Evolutionary conservation across 1,140 invertebrate genomes (phyloP).

Genomic region (Camponotus floridanus): DNA sequence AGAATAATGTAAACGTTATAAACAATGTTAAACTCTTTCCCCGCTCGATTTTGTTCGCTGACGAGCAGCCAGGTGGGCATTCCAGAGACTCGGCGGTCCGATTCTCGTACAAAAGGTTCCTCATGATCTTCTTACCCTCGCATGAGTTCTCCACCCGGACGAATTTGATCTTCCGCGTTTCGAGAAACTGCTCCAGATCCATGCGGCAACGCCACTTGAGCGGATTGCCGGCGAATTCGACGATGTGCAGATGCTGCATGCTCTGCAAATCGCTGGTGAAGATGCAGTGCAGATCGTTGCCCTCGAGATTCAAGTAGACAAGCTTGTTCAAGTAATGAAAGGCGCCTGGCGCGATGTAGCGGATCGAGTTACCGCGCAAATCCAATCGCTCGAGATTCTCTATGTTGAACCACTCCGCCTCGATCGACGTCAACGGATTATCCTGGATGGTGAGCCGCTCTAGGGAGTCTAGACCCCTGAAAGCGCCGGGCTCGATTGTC

Average conservation of each 20-base stretch:
- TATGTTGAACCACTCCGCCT: conserved; percentile 70
- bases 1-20: conserved; percentile 7
- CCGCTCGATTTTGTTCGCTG: not conserved
- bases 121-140: conserved; percentile 74
- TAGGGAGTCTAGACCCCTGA: conserved; percentile 63
- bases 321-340: conserved; percentile 70
- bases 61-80: conserved; percentile 54
- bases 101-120: conserved; percentile 69
- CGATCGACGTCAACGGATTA: conserved; percentile 72
- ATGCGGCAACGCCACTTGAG: conserved; percentile 78
- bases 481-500: conserved; percentile 71
- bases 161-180: conserved; percentile 74
- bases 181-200: conserved; percentile 76
- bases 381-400: conserved; percentile 70
- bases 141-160: conserved; percentile 75
- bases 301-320: conserved; percentile 75
- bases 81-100: conserved; percentile 54
- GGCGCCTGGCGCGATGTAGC: conserved; percentile 72
- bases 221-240: conserved; percentile 77
- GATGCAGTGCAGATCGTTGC: conserved; percentile 77
- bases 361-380: conserved; percentile 75
- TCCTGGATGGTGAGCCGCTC: conserved; percentile 72
- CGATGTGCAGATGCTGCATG: conserved; percentile 67
- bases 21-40: conserved; percentile 10
- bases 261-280: conserved; percentile 73